Conservation (phyloP, 2,797 vertebrate genomes). For the Paramormyrops hopkinsi region DNA sequence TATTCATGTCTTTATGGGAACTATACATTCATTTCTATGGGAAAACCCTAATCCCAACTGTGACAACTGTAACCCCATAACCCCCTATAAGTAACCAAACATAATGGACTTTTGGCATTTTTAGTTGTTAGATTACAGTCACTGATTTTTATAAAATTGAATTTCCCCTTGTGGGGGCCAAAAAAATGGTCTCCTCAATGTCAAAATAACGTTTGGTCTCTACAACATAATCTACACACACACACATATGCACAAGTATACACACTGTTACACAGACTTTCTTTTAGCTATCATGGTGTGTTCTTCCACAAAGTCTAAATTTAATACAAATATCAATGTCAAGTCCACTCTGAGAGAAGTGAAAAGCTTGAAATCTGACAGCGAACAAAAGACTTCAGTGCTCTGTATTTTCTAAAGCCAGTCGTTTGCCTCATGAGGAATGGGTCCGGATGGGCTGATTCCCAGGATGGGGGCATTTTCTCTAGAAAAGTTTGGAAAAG, state of each 20-base stretch:
- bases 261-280: conserved; percentile 10
- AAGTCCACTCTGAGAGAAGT: not conserved
- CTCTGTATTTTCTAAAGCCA: not conserved
- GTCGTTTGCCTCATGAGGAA: not conserved
- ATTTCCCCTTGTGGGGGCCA: not conserved
- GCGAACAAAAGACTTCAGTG: not conserved
- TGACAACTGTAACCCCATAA: not conserved
- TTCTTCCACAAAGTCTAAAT: not conserved
- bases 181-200: not conserved
- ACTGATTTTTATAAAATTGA: not conserved
- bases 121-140: not conserved
- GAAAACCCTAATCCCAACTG: not conserved
- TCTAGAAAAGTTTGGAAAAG: not conserved
- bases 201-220: not conserved
- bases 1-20: not conserved
- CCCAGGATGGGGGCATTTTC: not conserved
- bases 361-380: not conserved
- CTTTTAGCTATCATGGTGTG: not conserved
- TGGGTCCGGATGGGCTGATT: not conserved
- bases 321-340: not conserved
- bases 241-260: conserved; percentile 23
- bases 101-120: not conserved
- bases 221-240: not conserved
- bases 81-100: not conserved
- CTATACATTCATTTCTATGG: not conserved